Percentiles rank a stretch among this genome's conserved stretches.
These are phyloP conservation scores for Brachypodius melanocephalos DNA, from an alignment of 2,113 vertebrate genomes.

Conservation along the genomic window DNA sequence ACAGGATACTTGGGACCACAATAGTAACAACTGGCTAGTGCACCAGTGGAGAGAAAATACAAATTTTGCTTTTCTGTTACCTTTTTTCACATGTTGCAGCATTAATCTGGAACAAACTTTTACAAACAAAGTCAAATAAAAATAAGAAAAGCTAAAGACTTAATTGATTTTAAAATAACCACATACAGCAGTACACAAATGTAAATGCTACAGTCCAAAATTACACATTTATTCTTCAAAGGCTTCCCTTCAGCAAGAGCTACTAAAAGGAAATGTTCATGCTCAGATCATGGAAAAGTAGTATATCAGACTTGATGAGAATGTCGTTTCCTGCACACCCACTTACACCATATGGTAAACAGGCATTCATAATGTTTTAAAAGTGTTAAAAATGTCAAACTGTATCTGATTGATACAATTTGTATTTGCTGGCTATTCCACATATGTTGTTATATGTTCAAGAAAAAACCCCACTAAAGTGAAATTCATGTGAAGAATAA, in stretches of 20 bases:
- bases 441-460: constrained; percentile 68
- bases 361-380: constrained; percentile 15
- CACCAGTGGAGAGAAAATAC: not conserved
- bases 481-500: constrained; percentile 35
- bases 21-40: not conserved
- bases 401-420: constrained; percentile 63
- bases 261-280: not conserved
- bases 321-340: constrained; percentile 23
- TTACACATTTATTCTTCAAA: not conserved
- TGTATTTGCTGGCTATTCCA: constrained; percentile 56
- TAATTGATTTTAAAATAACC: not conserved
- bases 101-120: not conserved
- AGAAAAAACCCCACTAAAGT: not conserved
- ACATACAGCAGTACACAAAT: not conserved
- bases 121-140: not conserved
- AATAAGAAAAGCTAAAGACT: not conserved
- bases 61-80: not conserved
- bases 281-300: constrained; percentile 16
- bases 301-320: not conserved
- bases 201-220: not conserved
- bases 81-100: not conserved
- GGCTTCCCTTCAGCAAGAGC: not conserved
- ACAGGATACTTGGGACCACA: not conserved
- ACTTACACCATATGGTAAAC: constrained; percentile 65
- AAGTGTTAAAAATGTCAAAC: constrained; percentile 58